These are phyloP conservation scores for Heterodera schachtii DNA, from an alignment of 1,140 invertebrate species.

Conservation along the genomic window DNA sequence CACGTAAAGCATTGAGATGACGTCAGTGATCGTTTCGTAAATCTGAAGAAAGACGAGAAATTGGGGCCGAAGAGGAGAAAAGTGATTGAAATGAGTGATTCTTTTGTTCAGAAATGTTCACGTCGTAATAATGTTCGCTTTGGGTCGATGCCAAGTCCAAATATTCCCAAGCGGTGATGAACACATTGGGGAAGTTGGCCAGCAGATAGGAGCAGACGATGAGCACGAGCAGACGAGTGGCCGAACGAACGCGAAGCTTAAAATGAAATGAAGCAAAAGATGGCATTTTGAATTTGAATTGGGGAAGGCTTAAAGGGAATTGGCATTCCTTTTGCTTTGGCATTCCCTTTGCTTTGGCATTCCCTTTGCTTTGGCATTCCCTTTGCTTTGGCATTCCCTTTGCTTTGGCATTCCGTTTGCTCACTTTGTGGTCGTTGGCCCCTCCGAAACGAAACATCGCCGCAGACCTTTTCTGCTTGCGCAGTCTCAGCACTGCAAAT, in stretches of 20 bases:
- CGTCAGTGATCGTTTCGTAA: conserved; percentile 48
- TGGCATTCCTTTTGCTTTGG: too few species aligned
- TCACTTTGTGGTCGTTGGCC: conserved; percentile 50
- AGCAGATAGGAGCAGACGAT: conserved; percentile 55
- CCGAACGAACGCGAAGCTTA: conserved; percentile 53
- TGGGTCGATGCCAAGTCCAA: conserved; percentile 51
- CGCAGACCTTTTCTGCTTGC: conserved; percentile 52
- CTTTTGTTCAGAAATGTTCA: conserved; percentile 28
- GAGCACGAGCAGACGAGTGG: conserved; percentile 48
- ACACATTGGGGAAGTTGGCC: conserved; percentile 51
- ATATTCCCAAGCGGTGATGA: conserved; percentile 55
- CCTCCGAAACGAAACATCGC: conserved; percentile 52
- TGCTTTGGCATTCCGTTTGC: not conserved
- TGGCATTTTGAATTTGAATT: too few species aligned
- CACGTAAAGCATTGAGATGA: conserved; percentile 53
- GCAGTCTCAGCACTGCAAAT: conserved; percentile 36
- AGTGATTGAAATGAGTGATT: too few species aligned
- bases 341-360: too few species aligned
- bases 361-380: too few species aligned
- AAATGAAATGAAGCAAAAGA: too few species aligned
- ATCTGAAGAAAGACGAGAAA: too few species aligned
- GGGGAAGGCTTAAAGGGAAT: too few species aligned
- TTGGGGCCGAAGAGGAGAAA: too few species aligned
- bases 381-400: too few species aligned
- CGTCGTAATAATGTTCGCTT: conserved; percentile 36